Conservation (phyloP, 2,888 invertebrate genomes). For the Phalangium opilio region DNA sequence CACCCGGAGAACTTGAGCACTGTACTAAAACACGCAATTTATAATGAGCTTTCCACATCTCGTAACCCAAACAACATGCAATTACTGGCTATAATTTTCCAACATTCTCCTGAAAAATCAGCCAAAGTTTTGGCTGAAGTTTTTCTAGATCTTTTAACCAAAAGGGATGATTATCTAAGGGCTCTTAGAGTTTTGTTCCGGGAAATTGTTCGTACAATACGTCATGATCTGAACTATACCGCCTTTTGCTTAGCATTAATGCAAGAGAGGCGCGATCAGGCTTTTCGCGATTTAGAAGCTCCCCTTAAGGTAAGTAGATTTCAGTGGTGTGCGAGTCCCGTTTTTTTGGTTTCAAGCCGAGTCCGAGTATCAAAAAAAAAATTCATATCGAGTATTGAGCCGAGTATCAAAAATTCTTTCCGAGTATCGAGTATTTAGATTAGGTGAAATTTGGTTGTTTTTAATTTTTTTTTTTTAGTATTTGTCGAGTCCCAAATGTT, state of each 20-base stretch:
- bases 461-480: too few species aligned
- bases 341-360: too few species aligned
- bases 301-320: conserved; percentile 25
- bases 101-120: conserved; percentile 62
- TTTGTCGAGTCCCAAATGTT: too few species aligned
- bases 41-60: conserved; percentile 75
- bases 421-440: too few species aligned
- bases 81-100: conserved; percentile 73
- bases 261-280: conserved; percentile 31
- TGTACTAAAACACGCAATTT: conserved; percentile 76
- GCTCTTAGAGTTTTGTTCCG: conserved; percentile 69
- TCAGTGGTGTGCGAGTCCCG: too few species aligned
- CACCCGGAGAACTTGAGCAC: conserved; percentile 69
- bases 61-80: conserved; percentile 91
- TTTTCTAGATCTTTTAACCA: conserved; percentile 61
- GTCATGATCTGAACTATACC: conserved; percentile 62
- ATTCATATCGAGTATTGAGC: too few species aligned
- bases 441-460: too few species aligned
- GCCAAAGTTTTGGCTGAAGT: conserved; percentile 41
- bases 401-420: too few species aligned
- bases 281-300: conserved; percentile 29
- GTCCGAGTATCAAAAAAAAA: too few species aligned
- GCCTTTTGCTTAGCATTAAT: conserved; percentile 64
- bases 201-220: conserved; percentile 69
- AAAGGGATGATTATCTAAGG: conserved; percentile 76